Percentiles rank a stretch among this genome's conserved stretches.
phyloP scores from a whole-genome alignment of 2,797 vertebrate genomes.

The Pseudomugil tenellus region DNA sequence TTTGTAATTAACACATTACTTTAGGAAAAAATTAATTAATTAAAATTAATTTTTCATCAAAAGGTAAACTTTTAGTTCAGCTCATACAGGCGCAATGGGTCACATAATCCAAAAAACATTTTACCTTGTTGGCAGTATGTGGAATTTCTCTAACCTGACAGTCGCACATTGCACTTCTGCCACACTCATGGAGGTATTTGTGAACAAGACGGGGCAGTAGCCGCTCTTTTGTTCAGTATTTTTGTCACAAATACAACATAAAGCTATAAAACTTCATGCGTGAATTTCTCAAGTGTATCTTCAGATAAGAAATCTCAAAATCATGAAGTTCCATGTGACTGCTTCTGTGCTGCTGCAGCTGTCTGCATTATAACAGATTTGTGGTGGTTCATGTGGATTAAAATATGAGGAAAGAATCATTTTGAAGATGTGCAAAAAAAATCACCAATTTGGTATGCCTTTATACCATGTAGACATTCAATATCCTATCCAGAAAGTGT shows the following conservation, averaged over 20 bases:
- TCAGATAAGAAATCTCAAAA: neutral
- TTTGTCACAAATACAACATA: neutral
- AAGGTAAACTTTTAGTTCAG: neutral
- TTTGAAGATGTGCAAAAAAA: neutral
- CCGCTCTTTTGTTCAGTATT: neutral
- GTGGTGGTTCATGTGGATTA: neutral
- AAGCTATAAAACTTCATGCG: neutral
- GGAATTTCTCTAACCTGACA: neutral
- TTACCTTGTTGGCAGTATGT: neutral
- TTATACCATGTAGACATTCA: conserved; percentile 36
- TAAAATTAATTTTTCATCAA: neutral
- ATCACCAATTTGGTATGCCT: neutral
- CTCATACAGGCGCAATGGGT: neutral
- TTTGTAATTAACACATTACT: neutral
- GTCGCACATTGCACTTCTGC: neutral
- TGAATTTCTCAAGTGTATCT: neutral
- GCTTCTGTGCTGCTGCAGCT: neutral
- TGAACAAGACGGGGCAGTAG: neutral
- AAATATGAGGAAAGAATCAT: neutral
- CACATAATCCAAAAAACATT: neutral
- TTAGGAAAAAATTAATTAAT: neutral
- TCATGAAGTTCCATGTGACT: neutral
- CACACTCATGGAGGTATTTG: neutral
- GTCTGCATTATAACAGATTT: neutral
- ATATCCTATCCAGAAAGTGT: conserved; percentile 43